Base-by-base conservation (phyloP, 2,113 vertebrate species). In the Atherinomorus stipes region DNA sequence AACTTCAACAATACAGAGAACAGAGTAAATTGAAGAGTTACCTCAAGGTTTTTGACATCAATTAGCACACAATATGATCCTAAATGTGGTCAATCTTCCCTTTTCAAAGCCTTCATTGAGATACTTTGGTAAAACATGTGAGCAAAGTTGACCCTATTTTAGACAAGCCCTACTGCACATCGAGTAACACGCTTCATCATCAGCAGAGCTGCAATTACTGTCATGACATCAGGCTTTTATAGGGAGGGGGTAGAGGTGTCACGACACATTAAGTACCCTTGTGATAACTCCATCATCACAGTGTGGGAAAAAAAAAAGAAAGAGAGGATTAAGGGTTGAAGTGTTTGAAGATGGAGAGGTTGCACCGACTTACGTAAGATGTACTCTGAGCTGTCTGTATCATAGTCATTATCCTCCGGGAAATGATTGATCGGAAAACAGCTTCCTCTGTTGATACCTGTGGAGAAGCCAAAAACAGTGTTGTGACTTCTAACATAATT, bases 361-460 rank as follows among this genome's bases (percentile, higher is more conserved):
- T 81, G 53, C 72, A 52, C 10, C 23, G 71, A 96, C 98, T 98
- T 94, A 99, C 98, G 96, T 78, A 99, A 94, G 88, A 99, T 96
- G 86, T 99, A 98, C 81, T 99, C 98, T 0, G 97, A 98, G 93
- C 95, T 97, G 94, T 99, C 98, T 0, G 98, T 96, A 87, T 99
- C 98, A 0, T 99, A 98, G 88, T 97, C 96, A 0, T 98, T 96
- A 90, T 99, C 98, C 62, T 97, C 97, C 13, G 98, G 97, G 86
- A 99, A 99, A 87, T 98, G 96, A 93, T 99, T 98, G 94, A 99
- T 99, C 89, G 95, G 93, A 91, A 96, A 98, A 87, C 98, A 99
- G 89, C 95, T 97, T 79, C 98, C 98, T 93, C 95, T 97, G 87
- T 98, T 97, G 89, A 97, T 94, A 78, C 97, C 98, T 99, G 85